phyloP scores from a whole-genome alignment of 37 sponge, comb jelly and placozoan species.

The Beroe forskalii region DNA sequence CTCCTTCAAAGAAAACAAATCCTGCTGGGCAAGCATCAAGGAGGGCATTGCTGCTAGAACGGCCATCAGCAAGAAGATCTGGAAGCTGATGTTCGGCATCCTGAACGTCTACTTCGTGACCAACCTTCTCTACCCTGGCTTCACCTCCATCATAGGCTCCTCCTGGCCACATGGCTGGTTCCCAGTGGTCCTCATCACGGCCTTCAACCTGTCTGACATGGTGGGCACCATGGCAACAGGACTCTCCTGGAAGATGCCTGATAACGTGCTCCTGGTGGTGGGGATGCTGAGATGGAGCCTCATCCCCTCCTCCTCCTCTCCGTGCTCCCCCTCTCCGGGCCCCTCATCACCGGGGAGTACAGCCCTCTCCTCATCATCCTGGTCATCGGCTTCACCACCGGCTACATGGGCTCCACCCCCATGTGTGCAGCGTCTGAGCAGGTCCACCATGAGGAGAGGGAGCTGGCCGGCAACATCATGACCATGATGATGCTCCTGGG shows the following conservation, averaged over 20 bases:
- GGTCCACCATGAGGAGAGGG: conserved; percentile 68
- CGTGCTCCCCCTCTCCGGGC: conserved; percentile 67
- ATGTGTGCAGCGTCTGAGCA: conserved; percentile 71
- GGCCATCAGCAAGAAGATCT: conserved; percentile 69
- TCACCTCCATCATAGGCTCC: conserved; percentile 73
- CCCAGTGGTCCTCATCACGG: conserved; percentile 75
- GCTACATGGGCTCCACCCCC: conserved; percentile 78
- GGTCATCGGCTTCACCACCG: conserved; percentile 76
- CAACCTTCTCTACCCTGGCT: conserved; percentile 81
- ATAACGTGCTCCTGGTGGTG: conserved; percentile 66
- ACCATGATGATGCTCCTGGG: conserved; percentile 65
- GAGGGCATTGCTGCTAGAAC: conserved; percentile 8
- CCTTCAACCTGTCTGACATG: conserved; percentile 78
- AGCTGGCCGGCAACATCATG: conserved; percentile 76
- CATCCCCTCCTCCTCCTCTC: conserved; percentile 76
- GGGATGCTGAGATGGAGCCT: conserved; percentile 68
- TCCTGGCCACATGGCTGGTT: conserved; percentile 75
- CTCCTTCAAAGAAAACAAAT: background rate
- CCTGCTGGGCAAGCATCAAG: conserved; percentile 8
- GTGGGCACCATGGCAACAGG: conserved; percentile 65
- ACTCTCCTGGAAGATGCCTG: background rate
- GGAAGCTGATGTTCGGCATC: conserved; percentile 72
- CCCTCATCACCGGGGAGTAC: conserved; percentile 63
- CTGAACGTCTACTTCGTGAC: conserved; percentile 74
- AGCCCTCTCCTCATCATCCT: conserved; percentile 30